Base-by-base conservation (phyloP, 2,888 invertebrate species). In the Ischnus inquisitorius region DNA sequence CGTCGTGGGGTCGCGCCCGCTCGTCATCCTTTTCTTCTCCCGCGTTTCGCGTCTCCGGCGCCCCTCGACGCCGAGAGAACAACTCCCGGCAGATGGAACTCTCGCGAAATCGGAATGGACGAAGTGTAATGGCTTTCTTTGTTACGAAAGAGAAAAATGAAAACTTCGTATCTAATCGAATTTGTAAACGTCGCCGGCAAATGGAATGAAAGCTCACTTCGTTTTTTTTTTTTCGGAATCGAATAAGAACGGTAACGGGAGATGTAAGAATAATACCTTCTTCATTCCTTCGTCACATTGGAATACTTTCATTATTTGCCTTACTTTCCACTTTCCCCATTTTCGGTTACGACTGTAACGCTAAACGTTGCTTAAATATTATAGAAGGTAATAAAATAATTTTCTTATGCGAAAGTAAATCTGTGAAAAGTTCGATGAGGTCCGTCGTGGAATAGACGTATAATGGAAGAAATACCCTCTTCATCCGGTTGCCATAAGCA, bases 81-180 rank as follows among this genome's bases (percentile, higher is more conserved):
- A 62, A 71, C 67, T 65, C 51, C 16, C 43, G 25, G 3, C 39
- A 76, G 62, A 65, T 62, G 54, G 48, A 34, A 72, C 19, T 22
- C n/a, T 22, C n/a, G 48, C 60, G n/a, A n/a, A 12, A 12, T 22
- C 54, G 4, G 46, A 16, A 28, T 57, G 77, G 54, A 60, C 64
- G 51, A 19, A 19, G 14, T 8, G 57, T 77, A 82, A 82, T 82
- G 71, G 82, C 65, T 82, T 77, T 77, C 64, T 67, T 77, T 77
- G 71, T 77, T 67, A 60, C 57, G 34, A 60, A 68, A 34, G 8
- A 34, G 8, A 34, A 34, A 3, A 34, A 34, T n/a, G 54, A 54
- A 22, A 82, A 77, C 71, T 72, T 77, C 65, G 57, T 14, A 8
- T 46, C 46, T 72, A 82, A 82, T 67, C 77, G 71, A 71, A 77